Conservation (phyloP, 30 jellyfish, hydroid and myxozoan species). For the Hydractinia echinata region DNA sequence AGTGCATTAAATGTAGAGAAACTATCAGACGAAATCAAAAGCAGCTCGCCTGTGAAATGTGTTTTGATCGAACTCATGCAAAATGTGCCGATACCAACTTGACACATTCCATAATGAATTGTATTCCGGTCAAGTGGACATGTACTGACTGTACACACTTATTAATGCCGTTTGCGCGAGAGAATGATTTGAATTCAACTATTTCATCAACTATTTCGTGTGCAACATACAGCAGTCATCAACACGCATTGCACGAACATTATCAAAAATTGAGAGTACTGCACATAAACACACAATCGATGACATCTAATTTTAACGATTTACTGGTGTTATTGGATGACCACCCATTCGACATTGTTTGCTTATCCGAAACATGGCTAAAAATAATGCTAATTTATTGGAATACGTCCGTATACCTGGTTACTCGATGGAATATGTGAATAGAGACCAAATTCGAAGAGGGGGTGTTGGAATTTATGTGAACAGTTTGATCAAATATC, state of each 20-base stretch:
- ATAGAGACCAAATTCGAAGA: not conserved
- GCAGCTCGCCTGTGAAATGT: too few species aligned
- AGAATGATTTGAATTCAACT: too few species aligned
- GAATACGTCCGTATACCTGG: not conserved
- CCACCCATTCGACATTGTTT: not conserved
- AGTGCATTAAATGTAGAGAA: too few species aligned
- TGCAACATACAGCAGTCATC: too few species aligned
- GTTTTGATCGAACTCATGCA: too few species aligned
- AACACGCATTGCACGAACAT: not conserved
- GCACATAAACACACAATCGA: slow-evolving; percentile 16
- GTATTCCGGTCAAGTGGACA: too few species aligned
- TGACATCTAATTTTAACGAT: slow-evolving; percentile 7
- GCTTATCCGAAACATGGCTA: slow-evolving; percentile 20
- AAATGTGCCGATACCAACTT: too few species aligned
- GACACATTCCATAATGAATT: too few species aligned
- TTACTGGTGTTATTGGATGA: not conserved
- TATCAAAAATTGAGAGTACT: not conserved
- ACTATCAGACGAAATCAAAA: too few species aligned
- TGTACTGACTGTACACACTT: too few species aligned
- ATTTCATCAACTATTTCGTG: too few species aligned
- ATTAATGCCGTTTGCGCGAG: too few species aligned
- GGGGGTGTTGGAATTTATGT: slow-evolving; percentile 20
- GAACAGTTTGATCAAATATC: not conserved
- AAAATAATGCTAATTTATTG: not conserved
- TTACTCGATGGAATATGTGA: not conserved